Evolutionary conservation across 92 coral and sea anemone genomes (phyloP).

Genomic region (Epizoanthus illoricatus): DNA sequence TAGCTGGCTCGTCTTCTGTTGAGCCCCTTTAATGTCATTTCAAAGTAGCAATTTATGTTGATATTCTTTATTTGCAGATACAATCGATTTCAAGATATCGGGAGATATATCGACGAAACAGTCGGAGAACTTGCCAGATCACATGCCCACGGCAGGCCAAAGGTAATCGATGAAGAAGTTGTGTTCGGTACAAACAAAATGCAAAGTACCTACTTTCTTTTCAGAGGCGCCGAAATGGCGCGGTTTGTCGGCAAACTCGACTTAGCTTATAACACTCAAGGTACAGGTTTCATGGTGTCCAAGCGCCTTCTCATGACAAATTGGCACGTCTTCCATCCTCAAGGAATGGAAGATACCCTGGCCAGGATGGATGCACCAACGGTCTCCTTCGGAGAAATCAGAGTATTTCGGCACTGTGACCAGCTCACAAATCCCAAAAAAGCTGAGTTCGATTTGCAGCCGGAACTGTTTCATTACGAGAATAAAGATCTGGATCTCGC

Average conservation of each 20-base stretch:
- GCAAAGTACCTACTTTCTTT: slow-evolving; percentile 3
- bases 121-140: background rate
- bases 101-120: background rate
- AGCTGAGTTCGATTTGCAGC: slow-evolving; percentile 3
- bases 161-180: background rate
- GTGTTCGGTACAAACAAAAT: background rate
- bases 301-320: slow-evolving; percentile 19
- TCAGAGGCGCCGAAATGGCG: slow-evolving; percentile 3
- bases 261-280: background rate
- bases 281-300: slow-evolving; percentile 14
- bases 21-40: background rate
- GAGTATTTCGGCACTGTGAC: background rate
- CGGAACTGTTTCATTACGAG: background rate
- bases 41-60: background rate
- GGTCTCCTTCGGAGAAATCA: background rate
- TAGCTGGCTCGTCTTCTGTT: too few relatives aligned
- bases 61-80: background rate
- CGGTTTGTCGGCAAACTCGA: slow-evolving; percentile 15
- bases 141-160: background rate
- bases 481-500: background rate
- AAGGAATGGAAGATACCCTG: background rate
- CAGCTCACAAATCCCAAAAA: background rate
- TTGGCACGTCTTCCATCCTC: background rate
- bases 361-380: background rate
- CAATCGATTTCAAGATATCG: background rate